Conservation (phyloP, 1,140 invertebrate genomes). For the Drosophila triauraria region DNA sequence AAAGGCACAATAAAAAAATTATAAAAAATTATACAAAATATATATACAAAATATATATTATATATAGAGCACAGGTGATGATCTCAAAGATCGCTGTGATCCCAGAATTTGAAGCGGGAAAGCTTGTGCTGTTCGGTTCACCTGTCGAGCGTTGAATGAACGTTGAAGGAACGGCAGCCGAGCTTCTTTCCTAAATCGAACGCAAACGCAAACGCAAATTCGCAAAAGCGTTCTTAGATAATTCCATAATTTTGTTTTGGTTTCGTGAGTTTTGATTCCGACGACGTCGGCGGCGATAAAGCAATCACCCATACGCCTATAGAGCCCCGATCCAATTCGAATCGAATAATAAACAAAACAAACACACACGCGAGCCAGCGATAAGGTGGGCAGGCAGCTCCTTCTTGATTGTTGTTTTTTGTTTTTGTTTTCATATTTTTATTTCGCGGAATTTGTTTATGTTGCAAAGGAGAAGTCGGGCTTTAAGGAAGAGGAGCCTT, state of each 20-base stretch:
- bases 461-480: background rate
- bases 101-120: background rate
- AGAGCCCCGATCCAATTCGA: conserved; percentile 12
- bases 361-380: conserved; percentile 16
- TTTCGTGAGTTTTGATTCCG: conserved; percentile 49
- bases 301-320: conserved; percentile 10
- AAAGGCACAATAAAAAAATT: conserved; percentile 11
- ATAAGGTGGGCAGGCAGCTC: conserved; percentile 16
- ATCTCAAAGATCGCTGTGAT: conserved; percentile 10
- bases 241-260: conserved; percentile 74
- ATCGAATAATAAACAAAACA: conserved; percentile 44
- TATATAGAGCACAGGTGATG: background rate
- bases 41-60: background rate
- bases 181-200: conserved; percentile 61
- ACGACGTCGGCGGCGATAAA: conserved; percentile 3
- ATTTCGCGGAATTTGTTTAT: conserved; percentile 3
- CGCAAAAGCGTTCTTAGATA: conserved; percentile 75
- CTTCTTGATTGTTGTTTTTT: conserved; percentile 3
- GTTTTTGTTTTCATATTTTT: conserved; percentile 30
- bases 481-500: background rate
- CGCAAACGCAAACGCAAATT: conserved; percentile 56
- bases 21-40: conserved; percentile 3
- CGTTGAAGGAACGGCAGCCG: conserved; percentile 31
- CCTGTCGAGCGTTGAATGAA: conserved; percentile 65
- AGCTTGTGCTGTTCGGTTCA: conserved; percentile 25